Conservation (phyloP, 2,888 invertebrate species). For the Machimus atricapillus region DNA sequence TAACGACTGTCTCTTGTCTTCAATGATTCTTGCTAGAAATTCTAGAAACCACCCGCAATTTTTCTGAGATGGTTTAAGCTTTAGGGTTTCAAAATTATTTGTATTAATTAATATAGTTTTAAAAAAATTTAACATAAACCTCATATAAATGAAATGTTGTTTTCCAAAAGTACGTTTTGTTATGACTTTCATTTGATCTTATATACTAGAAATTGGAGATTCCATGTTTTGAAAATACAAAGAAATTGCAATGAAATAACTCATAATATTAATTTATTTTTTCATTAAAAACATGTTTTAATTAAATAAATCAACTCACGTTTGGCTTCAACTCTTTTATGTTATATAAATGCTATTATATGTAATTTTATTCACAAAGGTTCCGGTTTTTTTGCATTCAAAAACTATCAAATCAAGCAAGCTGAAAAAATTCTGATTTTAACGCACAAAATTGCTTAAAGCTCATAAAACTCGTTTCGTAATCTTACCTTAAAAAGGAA, state of each 20-base stretch:
- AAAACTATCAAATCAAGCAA: not conserved
- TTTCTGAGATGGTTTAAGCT: no score
- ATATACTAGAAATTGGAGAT: not conserved
- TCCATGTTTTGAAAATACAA: no score
- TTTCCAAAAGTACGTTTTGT: not conserved
- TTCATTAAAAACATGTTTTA: not conserved
- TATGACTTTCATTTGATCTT: not conserved
- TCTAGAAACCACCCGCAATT: no score
- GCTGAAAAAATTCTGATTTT: not conserved
- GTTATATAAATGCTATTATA: not conserved
- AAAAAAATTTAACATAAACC: not conserved
- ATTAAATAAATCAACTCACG: not conserved
- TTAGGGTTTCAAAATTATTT: no score
- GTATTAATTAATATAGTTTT: no score
- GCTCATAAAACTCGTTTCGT: not conserved
- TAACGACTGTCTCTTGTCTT: no score
- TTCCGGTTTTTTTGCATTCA: not conserved
- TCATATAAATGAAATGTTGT: not conserved
- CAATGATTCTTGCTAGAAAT: no score
- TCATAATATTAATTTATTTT: not conserved
- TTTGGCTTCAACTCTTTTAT: not conserved
- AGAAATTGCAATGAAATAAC: no score
- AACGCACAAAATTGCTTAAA: not conserved
- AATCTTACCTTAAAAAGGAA: not conserved
- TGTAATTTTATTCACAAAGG: not conserved